These are phyloP conservation scores for Lasius platythorax DNA, from an alignment of 2,888 invertebrate genomes.

Conservation along the genomic window DNA sequence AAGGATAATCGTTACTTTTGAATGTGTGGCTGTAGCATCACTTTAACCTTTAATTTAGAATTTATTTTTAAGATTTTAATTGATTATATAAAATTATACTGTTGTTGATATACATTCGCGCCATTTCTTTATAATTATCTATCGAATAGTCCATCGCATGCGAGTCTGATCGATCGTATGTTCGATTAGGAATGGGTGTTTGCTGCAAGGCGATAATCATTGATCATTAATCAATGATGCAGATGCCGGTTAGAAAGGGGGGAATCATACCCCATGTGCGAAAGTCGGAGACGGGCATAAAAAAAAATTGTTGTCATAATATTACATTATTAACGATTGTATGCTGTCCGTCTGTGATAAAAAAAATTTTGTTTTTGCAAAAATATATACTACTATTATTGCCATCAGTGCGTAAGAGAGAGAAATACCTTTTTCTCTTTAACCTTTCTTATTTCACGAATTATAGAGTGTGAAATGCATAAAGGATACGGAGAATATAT, in stretches of 20 bases:
- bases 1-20: not conserved
- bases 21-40: not conserved
- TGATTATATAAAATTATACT: constrained; percentile 16
- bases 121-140: constrained; percentile 6
- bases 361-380: constrained; percentile 83
- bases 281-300: constrained; percentile 16
- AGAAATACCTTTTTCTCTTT: not conserved
- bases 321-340: constrained; percentile 83
- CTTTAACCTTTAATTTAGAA: not conserved
- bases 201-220: constrained; percentile 67
- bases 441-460: not conserved
- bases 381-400: constrained; percentile 80
- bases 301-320: constrained; percentile 76
- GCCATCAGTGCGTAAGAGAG: constrained; percentile 79
- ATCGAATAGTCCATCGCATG: constrained; percentile 13
- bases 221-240: constrained; percentile 61
- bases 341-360: constrained; percentile 86
- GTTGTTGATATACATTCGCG: not conserved
- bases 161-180: constrained; percentile 22
- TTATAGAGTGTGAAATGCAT: not conserved
- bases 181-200: constrained; percentile 52
- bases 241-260: constrained; percentile 22
- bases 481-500: not conserved
- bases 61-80: not conserved
- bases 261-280: constrained; percentile 35